Evolutionary conservation across 2,797 vertebrate species (phyloP).

Genomic region (Anguilla pacifica): DNA sequence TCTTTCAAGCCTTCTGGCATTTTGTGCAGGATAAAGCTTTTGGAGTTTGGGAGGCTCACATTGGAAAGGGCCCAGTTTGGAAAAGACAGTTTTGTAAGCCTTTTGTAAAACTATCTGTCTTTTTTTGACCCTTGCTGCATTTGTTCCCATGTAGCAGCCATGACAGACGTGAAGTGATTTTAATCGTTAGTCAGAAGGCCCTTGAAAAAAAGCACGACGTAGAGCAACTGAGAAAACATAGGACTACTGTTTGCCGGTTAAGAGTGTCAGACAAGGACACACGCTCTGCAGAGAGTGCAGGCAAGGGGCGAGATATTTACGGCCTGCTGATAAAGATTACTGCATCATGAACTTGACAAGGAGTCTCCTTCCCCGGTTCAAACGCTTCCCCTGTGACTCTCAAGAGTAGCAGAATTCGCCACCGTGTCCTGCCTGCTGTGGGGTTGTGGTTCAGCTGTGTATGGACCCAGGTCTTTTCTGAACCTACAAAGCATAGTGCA

Average conservation of each 20-base stretch:
- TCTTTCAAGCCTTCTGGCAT: background rate
- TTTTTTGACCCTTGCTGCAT: background rate
- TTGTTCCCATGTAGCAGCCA: slow-evolving; percentile 17
- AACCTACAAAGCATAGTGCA: background rate
- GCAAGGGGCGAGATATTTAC: slow-evolving; percentile 55
- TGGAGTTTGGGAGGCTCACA: background rate
- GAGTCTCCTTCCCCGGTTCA: slow-evolving; percentile 38
- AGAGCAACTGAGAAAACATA: background rate
- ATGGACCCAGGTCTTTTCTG: background rate
- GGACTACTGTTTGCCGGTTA: slow-evolving; percentile 16
- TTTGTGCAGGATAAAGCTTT: background rate
- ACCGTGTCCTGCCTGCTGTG: slow-evolving; percentile 23
- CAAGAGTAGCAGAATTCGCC: slow-evolving; percentile 41
- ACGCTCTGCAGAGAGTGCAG: background rate
- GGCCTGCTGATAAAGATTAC: slow-evolving; percentile 51
- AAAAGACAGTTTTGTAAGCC: background rate
- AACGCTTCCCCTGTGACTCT: slow-evolving; percentile 39
- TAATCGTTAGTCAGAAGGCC: slow-evolving; percentile 46
- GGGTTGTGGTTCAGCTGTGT: background rate
- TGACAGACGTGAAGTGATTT: slow-evolving; percentile 47
- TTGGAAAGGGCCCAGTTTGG: background rate
- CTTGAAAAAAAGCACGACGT: background rate
- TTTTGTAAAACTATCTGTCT: background rate
- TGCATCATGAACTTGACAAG: slow-evolving; percentile 57
- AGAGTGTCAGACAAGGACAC: slow-evolving; percentile 53